Percentiles rank a stretch among this genome's conserved stretches.
These are phyloP conservation scores for Seira ritae DNA, from an alignment of 2,888 invertebrate species.

Conservation along the genomic window DNA sequence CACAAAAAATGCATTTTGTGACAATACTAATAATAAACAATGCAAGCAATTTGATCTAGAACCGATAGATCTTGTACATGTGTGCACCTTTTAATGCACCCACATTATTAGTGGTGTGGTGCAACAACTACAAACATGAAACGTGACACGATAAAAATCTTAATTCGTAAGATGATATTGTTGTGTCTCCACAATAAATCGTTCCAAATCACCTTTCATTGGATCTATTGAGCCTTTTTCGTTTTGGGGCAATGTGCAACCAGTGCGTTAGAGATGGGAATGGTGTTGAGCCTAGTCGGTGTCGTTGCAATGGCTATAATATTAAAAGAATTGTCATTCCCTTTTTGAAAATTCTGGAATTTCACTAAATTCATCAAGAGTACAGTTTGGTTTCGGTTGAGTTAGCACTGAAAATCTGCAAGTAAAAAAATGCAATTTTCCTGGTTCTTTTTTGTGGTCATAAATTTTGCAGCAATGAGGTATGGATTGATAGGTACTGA, in stretches of 20 bases:
- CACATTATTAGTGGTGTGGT: neutral
- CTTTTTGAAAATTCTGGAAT: too few relatives aligned
- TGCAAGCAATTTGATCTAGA: neutral
- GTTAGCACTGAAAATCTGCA: neutral
- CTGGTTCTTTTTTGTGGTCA: constrained; percentile 1
- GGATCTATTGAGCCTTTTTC: too few relatives aligned
- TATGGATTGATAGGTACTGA: too few relatives aligned
- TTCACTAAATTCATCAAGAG: neutral
- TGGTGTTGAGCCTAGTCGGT: too few relatives aligned
- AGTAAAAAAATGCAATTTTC: neutral
- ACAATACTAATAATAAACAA: neutral
- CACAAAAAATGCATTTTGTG: neutral
- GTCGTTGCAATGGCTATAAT: too few relatives aligned
- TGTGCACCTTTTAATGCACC: too few relatives aligned
- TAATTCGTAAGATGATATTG: neutral
- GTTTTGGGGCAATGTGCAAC: too few relatives aligned
- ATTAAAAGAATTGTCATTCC: too few relatives aligned
- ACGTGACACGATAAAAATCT: neutral
- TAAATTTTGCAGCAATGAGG: too few relatives aligned
- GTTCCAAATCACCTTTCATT: neutral
- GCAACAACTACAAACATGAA: too few relatives aligned
- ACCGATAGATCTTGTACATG: neutral
- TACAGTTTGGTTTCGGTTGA: neutral
- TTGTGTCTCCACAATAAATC: neutral
- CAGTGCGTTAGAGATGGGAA: too few relatives aligned